These are phyloP conservation scores for Diplodus puntazzo DNA, from an alignment of 2,797 vertebrate genomes.

Conservation along the genomic window DNA sequence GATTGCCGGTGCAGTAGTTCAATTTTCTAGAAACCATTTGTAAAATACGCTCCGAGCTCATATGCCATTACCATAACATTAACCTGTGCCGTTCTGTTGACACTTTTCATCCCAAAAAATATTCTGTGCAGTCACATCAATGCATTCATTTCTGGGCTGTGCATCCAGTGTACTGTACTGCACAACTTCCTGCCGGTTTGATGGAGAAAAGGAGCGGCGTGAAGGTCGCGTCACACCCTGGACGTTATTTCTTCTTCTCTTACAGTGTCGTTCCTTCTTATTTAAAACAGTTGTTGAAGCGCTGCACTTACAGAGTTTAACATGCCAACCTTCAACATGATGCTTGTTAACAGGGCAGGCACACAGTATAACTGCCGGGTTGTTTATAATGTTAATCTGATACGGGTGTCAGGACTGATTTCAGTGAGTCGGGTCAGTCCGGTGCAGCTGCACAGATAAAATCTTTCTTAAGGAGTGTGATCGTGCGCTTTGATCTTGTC, in stretches of 20 bases:
- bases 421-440: background rate
- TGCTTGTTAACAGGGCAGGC: background rate
- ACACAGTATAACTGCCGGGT: background rate
- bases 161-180: background rate
- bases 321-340: background rate
- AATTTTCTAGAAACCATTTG: constrained; percentile 66
- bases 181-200: constrained; percentile 30
- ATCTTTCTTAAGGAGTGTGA: background rate
- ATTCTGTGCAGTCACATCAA: constrained; percentile 23
- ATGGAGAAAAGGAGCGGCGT: constrained; percentile 19
- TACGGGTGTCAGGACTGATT: background rate
- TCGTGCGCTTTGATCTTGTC: constrained; percentile 1
- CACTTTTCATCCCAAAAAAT: constrained; percentile 54
- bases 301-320: background rate
- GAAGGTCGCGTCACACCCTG: background rate
- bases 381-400: constrained; percentile 1
- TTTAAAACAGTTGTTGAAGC: constrained; percentile 12
- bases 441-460: background rate
- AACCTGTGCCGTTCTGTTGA: constrained; percentile 57
- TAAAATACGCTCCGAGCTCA: constrained; percentile 66
- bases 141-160: constrained; percentile 13
- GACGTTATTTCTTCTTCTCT: constrained; percentile 3
- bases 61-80: constrained; percentile 72
- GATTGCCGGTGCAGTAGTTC: constrained; percentile 59
- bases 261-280: background rate